Evolutionary conservation across 2,888 invertebrate species (phyloP).

Genomic region (Brenthis daphne): DNA sequence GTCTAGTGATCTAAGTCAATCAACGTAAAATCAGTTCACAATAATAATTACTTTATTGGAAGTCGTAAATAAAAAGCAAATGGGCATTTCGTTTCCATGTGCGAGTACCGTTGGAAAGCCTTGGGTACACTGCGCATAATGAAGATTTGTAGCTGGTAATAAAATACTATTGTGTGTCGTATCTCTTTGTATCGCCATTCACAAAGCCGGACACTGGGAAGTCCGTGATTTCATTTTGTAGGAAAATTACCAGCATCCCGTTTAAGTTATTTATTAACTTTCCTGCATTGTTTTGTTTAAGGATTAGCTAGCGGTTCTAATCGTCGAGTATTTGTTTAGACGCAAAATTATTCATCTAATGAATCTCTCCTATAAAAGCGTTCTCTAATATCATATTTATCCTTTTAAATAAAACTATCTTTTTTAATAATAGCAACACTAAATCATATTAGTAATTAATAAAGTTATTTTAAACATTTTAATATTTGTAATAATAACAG

Average conservation of each 20-base stretch:
- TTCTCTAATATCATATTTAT: not conserved
- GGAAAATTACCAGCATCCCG: slow-evolving; percentile 23
- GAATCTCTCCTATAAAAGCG: not conserved
- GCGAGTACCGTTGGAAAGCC: slow-evolving; percentile 55
- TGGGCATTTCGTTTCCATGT: slow-evolving; percentile 58
- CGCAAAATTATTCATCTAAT: slow-evolving; percentile 3
- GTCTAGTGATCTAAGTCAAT: not conserved
- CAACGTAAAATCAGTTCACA: slow-evolving; percentile 15
- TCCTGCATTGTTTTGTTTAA: slow-evolving; percentile 10
- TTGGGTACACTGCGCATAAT: slow-evolving; percentile 54
- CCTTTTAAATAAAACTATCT: too few species aligned
- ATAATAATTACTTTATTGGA: slow-evolving; percentile 43
- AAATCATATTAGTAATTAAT: too few species aligned
- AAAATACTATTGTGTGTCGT: slow-evolving; percentile 52
- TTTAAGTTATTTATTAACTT: slow-evolving; percentile 30
- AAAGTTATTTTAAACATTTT: too few species aligned
- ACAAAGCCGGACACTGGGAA: slow-evolving; percentile 39
- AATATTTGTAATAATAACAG: too few species aligned
- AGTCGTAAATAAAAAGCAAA: slow-evolving; percentile 65
- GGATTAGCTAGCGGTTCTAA: slow-evolving; percentile 18
- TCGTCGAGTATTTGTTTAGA: slow-evolving; percentile 13
- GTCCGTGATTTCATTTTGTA: slow-evolving; percentile 29
- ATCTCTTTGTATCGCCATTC: slow-evolving; percentile 45
- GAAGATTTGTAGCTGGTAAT: slow-evolving; percentile 69
- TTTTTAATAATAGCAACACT: too few species aligned